Percentiles rank a stretch among this genome's conserved stretches.
phyloP scores from a whole-genome alignment of 1,140 invertebrate genomes.

The Fopius arisanus region DNA sequence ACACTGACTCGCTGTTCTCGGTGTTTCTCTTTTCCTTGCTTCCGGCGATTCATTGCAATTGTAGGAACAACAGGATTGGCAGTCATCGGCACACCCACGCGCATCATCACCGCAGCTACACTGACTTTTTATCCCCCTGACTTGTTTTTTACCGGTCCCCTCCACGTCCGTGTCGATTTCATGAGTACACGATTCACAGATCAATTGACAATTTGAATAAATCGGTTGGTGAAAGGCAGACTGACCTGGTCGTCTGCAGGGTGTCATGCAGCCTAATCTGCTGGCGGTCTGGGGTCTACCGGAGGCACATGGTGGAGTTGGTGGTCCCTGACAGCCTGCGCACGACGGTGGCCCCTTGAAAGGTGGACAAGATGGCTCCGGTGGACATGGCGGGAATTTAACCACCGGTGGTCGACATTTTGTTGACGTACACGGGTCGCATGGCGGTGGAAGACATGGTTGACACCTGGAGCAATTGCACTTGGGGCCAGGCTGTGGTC shows the following conservation, averaged over 20 bases:
- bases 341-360: neutral
- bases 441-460: slow-evolving; percentile 34
- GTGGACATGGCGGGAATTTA: neutral
- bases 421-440: slow-evolving; percentile 31
- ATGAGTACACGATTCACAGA: neutral
- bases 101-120: neutral
- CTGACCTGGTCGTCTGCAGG: slow-evolving; percentile 38
- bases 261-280: neutral
- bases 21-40: neutral
- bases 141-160: neutral
- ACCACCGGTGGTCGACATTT: slow-evolving; percentile 24
- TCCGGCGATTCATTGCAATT: neutral
- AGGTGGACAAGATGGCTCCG: neutral
- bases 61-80: neutral
- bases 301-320: neutral
- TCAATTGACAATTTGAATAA: neutral
- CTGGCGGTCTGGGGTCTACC: neutral
- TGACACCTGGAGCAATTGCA: slow-evolving; percentile 28
- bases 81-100: neutral
- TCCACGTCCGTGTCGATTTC: slow-evolving; percentile 7
- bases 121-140: too few relatives aligned
- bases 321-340: neutral
- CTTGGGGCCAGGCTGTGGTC: slow-evolving; percentile 23
- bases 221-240: neutral
- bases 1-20: too few relatives aligned